Evolutionary conservation across 2,113 vertebrate genomes (phyloP), one percentile per base, ranked within the genome.

Genomic region (Chrysemys picta): DNA sequence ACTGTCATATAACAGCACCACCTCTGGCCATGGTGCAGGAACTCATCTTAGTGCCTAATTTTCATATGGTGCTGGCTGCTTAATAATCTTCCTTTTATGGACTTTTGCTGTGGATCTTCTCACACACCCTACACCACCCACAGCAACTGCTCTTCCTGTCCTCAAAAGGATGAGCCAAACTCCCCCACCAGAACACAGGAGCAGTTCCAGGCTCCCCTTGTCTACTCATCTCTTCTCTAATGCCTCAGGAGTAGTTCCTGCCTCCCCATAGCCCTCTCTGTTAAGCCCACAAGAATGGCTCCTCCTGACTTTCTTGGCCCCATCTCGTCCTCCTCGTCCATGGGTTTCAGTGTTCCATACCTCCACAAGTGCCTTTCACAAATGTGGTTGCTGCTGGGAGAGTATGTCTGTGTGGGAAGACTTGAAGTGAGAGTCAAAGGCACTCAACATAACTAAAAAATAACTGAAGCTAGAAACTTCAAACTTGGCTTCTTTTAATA

Each of bases 201-300:
- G 29, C 80, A 76, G 31, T 2, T 75, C 72, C 21, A 75, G 72
- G 17, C 31, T 65, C 62, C 27, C 13, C 29, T 75, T 35, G 4
- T 31, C 42, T 85, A 35, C n/a, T 88, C 42, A 47, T 62, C 56
- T 42, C 69, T 42, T 22, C n/a, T 54, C 25, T 38, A 80, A 14
- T 0, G 1, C 16, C 2, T 35, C 1, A 1, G 17, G 35, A 81
- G 31, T 10, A 10, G 9, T 12, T 80, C 80, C 62, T n/a, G 35
- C 84, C 31, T 53, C 91, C 14, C 54, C 47, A 21, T 16, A 52
- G 1, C 5, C 5, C 24, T 49, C 16, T 87, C 50, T 25, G 49
- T 31, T 19, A 42, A 25, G 19, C 50, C 35, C 38, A 47, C 27
- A 78, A 38, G 27, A 47, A 38, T 53, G 27, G 78, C 62, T 14